Evolutionary conservation across 1,140 invertebrate genomes (phyloP).

Genomic region (Acromyrmex charruanus): DNA sequence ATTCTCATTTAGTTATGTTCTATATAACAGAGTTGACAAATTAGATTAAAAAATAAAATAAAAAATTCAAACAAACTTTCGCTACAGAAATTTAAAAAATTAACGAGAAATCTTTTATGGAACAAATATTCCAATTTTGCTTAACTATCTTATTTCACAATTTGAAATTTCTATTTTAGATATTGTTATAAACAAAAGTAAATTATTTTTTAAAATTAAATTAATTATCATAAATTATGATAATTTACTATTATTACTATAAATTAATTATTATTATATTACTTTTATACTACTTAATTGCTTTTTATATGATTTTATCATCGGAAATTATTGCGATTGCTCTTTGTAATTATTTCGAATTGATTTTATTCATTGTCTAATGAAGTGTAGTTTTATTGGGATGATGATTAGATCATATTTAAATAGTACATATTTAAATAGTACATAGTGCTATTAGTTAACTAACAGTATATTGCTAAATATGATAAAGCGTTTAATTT

Average conservation of each 20-base stretch:
- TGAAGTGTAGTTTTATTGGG: no score
- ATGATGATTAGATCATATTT: no score
- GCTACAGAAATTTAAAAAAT: not conserved
- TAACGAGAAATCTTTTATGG: not conserved
- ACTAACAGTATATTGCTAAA: not conserved
- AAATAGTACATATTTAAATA: no score
- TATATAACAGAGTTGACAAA: not conserved
- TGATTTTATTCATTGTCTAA: not conserved
- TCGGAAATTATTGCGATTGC: not conserved
- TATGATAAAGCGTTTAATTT: not conserved
- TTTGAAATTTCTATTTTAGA: not conserved
- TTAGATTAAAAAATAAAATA: conserved; percentile 5
- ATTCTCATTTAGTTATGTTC: not conserved
- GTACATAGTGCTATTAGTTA: no score
- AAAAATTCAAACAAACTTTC: not conserved
- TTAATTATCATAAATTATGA: conserved; percentile 5
- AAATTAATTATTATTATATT: no score
- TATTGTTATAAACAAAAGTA: not conserved
- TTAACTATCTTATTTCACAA: not conserved
- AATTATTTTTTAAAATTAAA: not conserved
- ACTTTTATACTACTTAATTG: no score
- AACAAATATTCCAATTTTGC: not conserved
- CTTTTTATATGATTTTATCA: not conserved
- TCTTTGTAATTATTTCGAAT: conserved; percentile 9
- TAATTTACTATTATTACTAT: no score